Evolutionary conservation across 2,113 vertebrate genomes (phyloP).

Genomic region (Peucedramus taeniatus): DNA sequence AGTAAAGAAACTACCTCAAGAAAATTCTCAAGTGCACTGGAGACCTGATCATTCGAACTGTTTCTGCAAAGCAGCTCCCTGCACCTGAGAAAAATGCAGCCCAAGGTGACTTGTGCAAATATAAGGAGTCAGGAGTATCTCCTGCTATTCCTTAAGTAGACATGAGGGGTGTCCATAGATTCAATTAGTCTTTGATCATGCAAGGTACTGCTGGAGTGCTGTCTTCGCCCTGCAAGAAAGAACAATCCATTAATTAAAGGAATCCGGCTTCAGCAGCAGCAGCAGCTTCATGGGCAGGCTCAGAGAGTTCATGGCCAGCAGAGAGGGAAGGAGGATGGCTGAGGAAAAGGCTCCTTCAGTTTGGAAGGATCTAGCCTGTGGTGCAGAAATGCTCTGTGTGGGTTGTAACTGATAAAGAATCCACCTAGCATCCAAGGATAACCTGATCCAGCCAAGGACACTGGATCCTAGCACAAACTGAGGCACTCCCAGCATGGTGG

Average conservation of each 20-base stretch:
- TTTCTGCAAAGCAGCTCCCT: slow-evolving; percentile 83
- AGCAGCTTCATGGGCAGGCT: neutral
- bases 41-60: slow-evolving; percentile 79
- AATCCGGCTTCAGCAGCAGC: neutral
- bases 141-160: slow-evolving; percentile 73
- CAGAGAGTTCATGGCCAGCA: neutral
- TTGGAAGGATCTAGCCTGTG: neutral
- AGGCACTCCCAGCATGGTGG: neutral
- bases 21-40: slow-evolving; percentile 78
- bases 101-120: slow-evolving; percentile 89
- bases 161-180: slow-evolving; percentile 63
- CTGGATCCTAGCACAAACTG: neutral
- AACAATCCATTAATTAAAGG: neutral
- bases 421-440: neutral
- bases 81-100: slow-evolving; percentile 77
- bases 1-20: slow-evolving; percentile 76
- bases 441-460: neutral
- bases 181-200: slow-evolving; percentile 79
- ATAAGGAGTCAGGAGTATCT: slow-evolving; percentile 75
- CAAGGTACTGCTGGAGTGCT: slow-evolving; percentile 97
- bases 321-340: neutral
- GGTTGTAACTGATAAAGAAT: neutral
- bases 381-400: neutral
- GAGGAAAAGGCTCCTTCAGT: neutral
- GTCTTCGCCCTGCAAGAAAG: slow-evolving; percentile 90